Evolutionary conservation across 2,113 vertebrate species (phyloP).

Genomic region (Burhinus bistriatus): DNA sequence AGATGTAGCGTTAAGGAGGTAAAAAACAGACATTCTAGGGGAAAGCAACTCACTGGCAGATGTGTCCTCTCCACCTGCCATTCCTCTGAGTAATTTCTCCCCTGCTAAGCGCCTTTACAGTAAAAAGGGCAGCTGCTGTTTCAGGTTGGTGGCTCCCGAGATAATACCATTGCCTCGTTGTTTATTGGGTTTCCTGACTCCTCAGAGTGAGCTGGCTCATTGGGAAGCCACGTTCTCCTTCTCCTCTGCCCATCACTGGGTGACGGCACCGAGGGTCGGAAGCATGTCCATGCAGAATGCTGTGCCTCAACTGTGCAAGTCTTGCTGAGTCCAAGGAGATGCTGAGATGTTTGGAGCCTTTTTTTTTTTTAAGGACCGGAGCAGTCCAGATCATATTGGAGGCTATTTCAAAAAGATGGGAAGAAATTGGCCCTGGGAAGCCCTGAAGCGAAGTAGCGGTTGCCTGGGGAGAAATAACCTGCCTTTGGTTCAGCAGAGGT

Average conservation of each 20-base stretch:
- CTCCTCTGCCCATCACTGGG: background rate
- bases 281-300: background rate
- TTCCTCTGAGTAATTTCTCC: background rate
- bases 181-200: background rate
- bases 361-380: background rate
- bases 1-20: background rate
- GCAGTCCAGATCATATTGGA: background rate
- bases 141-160: background rate
- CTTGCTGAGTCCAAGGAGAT: background rate
- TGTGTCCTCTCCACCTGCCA: background rate
- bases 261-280: fast-evolving
- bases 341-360: background rate
- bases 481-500: background rate
- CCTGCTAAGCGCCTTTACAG: background rate
- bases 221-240: background rate
- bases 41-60: background rate
- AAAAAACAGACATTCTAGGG: background rate
- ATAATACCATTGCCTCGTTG: background rate
- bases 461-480: background rate
- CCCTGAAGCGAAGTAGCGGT: background rate
- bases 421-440: background rate
- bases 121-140: background rate
- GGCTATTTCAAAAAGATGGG: background rate
- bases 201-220: background rate
- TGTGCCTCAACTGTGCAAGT: background rate